phyloP scores from a whole-genome alignment of 2,797 vertebrate species.

The Paedocypris micromegethes region DNA sequence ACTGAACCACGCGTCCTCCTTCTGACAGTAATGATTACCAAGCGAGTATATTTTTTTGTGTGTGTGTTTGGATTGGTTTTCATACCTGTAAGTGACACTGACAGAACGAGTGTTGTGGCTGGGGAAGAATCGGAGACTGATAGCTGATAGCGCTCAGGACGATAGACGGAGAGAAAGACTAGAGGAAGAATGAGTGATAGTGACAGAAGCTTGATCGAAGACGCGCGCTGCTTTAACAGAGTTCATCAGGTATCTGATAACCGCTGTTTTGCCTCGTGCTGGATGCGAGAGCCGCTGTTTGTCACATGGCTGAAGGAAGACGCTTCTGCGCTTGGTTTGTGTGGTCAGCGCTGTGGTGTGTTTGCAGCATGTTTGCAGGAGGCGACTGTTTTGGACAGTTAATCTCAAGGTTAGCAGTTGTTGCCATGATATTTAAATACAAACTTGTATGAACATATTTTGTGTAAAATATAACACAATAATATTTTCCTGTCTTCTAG shows the following conservation, averaged over 20 bases:
- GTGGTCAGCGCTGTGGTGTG: constrained; percentile 48
- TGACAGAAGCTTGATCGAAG: constrained; percentile 7
- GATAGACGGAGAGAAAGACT: constrained; percentile 11
- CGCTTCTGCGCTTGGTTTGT: constrained; percentile 40
- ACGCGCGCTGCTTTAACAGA: constrained; percentile 1
- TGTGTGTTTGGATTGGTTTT: constrained; percentile 53
- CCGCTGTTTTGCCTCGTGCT: constrained; percentile 26
- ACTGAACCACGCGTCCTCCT: constrained; percentile 37
- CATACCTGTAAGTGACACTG: constrained; percentile 53
- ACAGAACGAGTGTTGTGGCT: constrained; percentile 47
- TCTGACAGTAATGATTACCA: constrained; percentile 51
- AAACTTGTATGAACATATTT: too few species aligned
- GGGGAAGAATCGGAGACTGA: constrained; percentile 43
- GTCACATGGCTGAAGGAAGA: constrained; percentile 27
- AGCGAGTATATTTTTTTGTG: constrained; percentile 48
- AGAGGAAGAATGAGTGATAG: constrained; percentile 21
- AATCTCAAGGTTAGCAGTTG: too few species aligned
- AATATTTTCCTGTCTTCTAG: too few species aligned
- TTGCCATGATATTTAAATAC: too few species aligned
- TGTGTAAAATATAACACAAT: too few species aligned
- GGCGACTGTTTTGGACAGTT: too few species aligned
- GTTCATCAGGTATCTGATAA: constrained; percentile 28
- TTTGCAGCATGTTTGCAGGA: constrained; percentile 32
- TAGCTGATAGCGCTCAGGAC: constrained; percentile 37
- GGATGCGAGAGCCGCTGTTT: neutral